Conservation (phyloP, 2,797 vertebrate genomes). For the Varecia variegata region DNA sequence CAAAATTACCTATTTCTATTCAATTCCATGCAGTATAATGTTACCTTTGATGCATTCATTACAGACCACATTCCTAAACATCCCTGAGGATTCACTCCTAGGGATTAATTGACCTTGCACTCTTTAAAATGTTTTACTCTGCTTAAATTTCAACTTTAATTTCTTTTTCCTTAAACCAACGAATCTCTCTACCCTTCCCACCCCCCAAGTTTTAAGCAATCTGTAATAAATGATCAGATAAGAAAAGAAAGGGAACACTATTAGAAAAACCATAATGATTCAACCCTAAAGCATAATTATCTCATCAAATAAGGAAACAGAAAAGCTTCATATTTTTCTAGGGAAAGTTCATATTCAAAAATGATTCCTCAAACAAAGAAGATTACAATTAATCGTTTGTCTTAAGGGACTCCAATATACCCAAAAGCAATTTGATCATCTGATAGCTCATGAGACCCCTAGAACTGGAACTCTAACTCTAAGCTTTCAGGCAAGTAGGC, state of each 20-base stretch:
- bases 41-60: constrained; percentile 9
- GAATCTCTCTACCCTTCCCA: not conserved
- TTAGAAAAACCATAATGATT: not conserved
- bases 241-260: not conserved
- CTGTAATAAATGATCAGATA: not conserved
- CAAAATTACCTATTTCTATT: not conserved
- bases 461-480: not conserved
- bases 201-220: constrained; percentile 24
- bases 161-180: constrained; percentile 3
- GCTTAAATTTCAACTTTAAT: constrained; percentile 49
- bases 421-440: not conserved
- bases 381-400: constrained; percentile 20
- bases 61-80: constrained; percentile 23
- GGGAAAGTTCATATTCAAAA: not conserved
- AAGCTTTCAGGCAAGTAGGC: not conserved
- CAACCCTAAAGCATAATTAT: not conserved
- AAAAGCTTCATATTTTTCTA: not conserved
- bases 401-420: not conserved
- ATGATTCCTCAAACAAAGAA: constrained; percentile 18
- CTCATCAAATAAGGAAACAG: not conserved
- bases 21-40: not conserved
- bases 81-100: constrained; percentile 11
- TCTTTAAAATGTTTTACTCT: constrained; percentile 40
- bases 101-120: not conserved
- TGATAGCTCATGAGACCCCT: not conserved